A percentile compares a stretch with the other conserved stretches of the same genome.
phyloP scores from a whole-genome alignment of 2,888 invertebrate genomes.

The Ormia ochracea region DNA sequence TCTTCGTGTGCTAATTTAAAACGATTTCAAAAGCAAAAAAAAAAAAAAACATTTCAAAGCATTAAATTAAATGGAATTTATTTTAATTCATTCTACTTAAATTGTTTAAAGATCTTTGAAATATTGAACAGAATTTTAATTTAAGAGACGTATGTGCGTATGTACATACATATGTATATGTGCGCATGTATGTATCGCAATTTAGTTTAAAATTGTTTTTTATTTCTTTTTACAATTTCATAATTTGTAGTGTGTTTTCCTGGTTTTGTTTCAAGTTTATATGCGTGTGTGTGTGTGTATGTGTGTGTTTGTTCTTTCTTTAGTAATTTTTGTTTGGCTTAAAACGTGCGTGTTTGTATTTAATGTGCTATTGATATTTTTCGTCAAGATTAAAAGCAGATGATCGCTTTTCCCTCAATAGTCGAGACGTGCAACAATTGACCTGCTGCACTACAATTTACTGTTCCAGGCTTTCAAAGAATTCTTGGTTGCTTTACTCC shows the following conservation, averaged over 20 bases:
- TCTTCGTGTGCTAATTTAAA: neutral
- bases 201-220: slow-evolving; percentile 38
- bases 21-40: slow-evolving; percentile 47
- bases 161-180: too few relatives aligned
- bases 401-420: slow-evolving; percentile 59
- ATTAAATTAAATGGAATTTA: slow-evolving; percentile 40
- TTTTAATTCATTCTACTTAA: neutral
- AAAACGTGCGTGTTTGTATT: slow-evolving; percentile 26
- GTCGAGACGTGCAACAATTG: slow-evolving; percentile 61
- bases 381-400: slow-evolving; percentile 65
- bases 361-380: slow-evolving; percentile 44
- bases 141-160: slow-evolving; percentile 26
- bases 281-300: neutral
- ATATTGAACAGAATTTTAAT: slow-evolving; percentile 2
- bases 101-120: slow-evolving; percentile 1
- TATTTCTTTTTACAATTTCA: slow-evolving; percentile 23
- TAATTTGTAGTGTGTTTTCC: too few relatives aligned
- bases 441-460: slow-evolving; percentile 62
- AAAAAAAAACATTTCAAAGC: slow-evolving; percentile 29
- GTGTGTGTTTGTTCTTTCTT: neutral
- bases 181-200: too few relatives aligned
- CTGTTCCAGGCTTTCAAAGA: neutral
- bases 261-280: too few relatives aligned
- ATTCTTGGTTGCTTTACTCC: slow-evolving; percentile 13
- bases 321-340: slow-evolving; percentile 7